Conservation (phyloP, 37 sponge, comb jelly and placozoan genomes). For the Halichondria panicea region DNA sequence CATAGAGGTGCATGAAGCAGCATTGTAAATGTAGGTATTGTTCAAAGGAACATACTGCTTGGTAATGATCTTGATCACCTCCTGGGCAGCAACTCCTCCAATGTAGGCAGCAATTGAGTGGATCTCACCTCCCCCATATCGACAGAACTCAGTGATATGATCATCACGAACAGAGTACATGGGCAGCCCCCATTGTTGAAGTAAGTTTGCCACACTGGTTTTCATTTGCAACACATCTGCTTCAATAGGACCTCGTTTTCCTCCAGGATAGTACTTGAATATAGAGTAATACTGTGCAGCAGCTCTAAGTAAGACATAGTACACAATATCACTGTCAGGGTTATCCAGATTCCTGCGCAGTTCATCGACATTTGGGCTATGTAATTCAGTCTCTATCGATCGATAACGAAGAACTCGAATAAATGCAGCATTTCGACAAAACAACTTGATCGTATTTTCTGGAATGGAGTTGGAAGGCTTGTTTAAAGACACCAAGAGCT, state of each 20-base stretch:
- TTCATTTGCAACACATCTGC: conserved; percentile 69
- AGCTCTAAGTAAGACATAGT: conserved; percentile 88
- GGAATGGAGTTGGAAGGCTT: conserved; percentile 31
- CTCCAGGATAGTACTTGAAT: conserved; percentile 72
- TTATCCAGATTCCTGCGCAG: conserved; percentile 53
- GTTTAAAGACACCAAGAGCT: conserved; percentile 30
- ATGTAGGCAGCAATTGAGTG: conserved; percentile 94
- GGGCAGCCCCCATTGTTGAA: conserved; percentile 49
- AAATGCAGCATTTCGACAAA: conserved; percentile 82
- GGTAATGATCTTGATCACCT: conserved; percentile 93
- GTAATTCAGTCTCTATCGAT: conserved; percentile 64
- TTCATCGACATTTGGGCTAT: conserved; percentile 35
- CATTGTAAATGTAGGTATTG: conserved; percentile 93
- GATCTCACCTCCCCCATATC: conserved; percentile 84
- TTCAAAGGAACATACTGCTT: conserved; percentile 95
- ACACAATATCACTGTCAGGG: conserved; percentile 59
- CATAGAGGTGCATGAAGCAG: conserved; percentile 52
- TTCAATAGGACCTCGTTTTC: conserved; percentile 18
- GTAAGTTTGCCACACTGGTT: conserved; percentile 25
- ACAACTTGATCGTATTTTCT: conserved; percentile 37
- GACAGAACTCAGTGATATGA: conserved; percentile 65
- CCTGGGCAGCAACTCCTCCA: conserved; percentile 95
- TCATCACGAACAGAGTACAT: conserved; percentile 35
- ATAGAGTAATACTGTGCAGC: conserved; percentile 56
- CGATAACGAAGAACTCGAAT: conserved; percentile 61